Percentiles rank a stretch among this genome's conserved stretches.
phyloP scores from a whole-genome alignment of 2,797 vertebrate species.

The Mus minutoides region DNA sequence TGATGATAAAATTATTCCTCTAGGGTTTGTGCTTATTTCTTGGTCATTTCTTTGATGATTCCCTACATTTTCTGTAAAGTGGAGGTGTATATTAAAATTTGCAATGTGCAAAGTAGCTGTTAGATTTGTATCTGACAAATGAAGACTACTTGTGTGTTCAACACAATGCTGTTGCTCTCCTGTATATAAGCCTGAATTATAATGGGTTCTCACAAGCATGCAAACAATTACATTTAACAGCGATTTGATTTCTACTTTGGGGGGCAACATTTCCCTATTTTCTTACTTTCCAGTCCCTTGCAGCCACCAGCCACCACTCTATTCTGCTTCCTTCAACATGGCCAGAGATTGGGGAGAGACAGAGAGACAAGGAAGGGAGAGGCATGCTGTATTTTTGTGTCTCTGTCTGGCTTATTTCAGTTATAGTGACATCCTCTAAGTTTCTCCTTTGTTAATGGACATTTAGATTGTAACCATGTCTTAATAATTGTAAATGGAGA shows the following conservation, averaged over 20 bases:
- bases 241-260: background rate
- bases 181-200: constrained; percentile 16
- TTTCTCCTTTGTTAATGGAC: background rate
- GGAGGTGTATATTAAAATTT: constrained; percentile 34
- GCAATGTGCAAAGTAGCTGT: background rate
- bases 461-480: background rate
- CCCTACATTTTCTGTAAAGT: background rate
- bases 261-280: background rate
- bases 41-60: constrained; percentile 43
- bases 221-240: background rate
- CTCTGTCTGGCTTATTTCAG: background rate
- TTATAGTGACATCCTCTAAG: background rate
- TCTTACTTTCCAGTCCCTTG: background rate
- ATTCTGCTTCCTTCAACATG: background rate
- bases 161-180: background rate
- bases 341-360: background rate
- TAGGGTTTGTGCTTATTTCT: constrained; percentile 53
- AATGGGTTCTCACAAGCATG: background rate
- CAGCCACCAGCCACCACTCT: background rate
- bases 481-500: background rate
- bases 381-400: background rate
- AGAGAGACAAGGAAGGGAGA: too few relatives aligned
- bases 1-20: constrained; percentile 62
- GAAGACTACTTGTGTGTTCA: background rate
- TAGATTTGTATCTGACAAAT: constrained; percentile 11